These are phyloP conservation scores for Bothrops alternatus DNA, from an alignment of 2,797 vertebrate species.

Conservation along the genomic window DNA sequence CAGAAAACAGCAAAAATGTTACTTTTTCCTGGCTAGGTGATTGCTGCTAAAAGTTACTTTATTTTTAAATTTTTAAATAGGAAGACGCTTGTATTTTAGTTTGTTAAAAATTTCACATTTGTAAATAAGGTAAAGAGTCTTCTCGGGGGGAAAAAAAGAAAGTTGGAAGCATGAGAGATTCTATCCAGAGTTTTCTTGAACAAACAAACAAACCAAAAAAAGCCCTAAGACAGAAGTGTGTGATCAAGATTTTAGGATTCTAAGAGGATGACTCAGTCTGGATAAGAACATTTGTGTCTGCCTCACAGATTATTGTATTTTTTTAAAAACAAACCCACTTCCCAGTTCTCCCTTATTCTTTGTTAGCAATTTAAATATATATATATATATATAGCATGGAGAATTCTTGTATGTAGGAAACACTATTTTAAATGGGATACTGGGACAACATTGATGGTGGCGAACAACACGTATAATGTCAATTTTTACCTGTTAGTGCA, in stretches of 20 bases:
- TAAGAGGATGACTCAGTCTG: neutral
- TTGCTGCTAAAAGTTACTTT: neutral
- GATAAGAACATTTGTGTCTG: neutral
- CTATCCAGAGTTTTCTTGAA: neutral
- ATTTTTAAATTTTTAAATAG: neutral
- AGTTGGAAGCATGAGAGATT: neutral
- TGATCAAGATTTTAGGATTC: neutral
- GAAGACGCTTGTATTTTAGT: neutral
- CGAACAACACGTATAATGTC: neutral
- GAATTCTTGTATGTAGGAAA: neutral
- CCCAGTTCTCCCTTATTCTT: no score
- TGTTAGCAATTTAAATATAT: no score
- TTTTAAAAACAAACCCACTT: neutral
- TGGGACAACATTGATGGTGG: neutral
- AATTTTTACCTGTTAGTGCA: neutral
- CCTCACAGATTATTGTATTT: neutral
- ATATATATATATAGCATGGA: neutral
- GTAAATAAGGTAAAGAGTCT: neutral
- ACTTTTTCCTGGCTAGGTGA: neutral
- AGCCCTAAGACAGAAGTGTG: neutral
- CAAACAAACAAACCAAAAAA: neutral
- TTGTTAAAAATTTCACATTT: neutral
- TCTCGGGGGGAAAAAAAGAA: neutral
- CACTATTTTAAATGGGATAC: neutral
- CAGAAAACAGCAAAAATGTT: neutral